Percentiles rank a stretch among this genome's conserved stretches.
phyloP scores from a whole-genome alignment of 2,888 invertebrate genomes.

The Phaonia tiefii region DNA sequence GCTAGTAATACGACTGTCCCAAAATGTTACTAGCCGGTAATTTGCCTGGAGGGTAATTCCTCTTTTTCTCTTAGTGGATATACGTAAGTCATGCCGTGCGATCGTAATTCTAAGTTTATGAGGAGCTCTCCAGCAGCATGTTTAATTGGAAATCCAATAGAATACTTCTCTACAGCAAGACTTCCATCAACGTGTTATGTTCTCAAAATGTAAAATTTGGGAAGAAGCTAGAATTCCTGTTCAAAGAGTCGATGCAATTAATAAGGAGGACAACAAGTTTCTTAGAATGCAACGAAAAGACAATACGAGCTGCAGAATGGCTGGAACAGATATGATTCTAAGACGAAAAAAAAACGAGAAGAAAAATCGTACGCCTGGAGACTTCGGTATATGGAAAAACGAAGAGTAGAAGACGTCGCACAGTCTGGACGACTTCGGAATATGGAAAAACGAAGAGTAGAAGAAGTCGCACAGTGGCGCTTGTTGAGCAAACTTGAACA shows the following conservation, averaged over 20 bases:
- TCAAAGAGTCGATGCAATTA: neutral
- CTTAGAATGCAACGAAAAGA: neutral
- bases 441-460: too few relatives aligned
- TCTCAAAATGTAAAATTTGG: slow-evolving; percentile 1
- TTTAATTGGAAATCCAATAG: slow-evolving; percentile 9
- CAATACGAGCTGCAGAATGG: slow-evolving; percentile 3
- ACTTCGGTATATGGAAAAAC: neutral
- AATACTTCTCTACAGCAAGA: slow-evolving; percentile 17
- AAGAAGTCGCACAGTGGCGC: too few relatives aligned
- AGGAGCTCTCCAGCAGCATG: slow-evolving; percentile 25
- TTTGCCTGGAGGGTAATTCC: too few relatives aligned
- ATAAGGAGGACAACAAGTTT: neutral
- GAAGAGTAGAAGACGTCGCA: neutral
- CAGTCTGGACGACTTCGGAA: too few relatives aligned
- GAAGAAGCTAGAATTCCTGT: neutral
- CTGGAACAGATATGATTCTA: neutral
- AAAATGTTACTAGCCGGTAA: too few relatives aligned
- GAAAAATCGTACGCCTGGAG: neutral
- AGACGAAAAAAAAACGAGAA: neutral
- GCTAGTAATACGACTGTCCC: too few relatives aligned
- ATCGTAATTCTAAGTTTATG: neutral
- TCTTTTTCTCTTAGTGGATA: neutral
- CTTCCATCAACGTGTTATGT: slow-evolving; percentile 15
- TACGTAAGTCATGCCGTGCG: slow-evolving; percentile 7
- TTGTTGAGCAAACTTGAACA: too few relatives aligned